phyloP scores from a whole-genome alignment of 2,113 vertebrate species.

The Leptobrachium leishanense region DNA sequence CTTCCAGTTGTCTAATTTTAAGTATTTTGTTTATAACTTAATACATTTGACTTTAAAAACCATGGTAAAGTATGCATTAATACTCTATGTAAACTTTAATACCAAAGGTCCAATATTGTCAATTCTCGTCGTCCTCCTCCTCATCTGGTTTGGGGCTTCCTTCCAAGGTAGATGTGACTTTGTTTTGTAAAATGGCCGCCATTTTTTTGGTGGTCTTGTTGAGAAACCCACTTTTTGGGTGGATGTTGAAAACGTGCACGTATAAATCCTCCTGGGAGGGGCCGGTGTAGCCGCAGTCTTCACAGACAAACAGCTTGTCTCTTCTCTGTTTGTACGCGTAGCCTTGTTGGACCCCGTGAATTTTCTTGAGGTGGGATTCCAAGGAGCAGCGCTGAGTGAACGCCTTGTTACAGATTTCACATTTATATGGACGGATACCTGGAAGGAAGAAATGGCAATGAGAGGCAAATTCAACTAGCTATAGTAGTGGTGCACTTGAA shows the following conservation, averaged over 20 bases:
- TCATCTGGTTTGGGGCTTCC: constrained; percentile 51
- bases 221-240: constrained; percentile 70
- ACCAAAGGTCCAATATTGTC: constrained; percentile 28
- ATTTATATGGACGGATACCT: constrained; percentile 85
- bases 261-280: constrained; percentile 77
- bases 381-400: constrained; percentile 84
- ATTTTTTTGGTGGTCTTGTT: constrained; percentile 81
- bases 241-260: constrained; percentile 67
- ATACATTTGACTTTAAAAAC: background rate
- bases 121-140: constrained; percentile 52
- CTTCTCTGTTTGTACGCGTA: constrained; percentile 81
- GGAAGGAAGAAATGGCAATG: background rate
- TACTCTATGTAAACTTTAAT: constrained; percentile 34
- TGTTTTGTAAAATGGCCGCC: constrained; percentile 69
- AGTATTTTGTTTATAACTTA: too few relatives aligned
- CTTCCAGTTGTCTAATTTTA: too few relatives aligned
- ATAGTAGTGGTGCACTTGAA: too few relatives aligned
- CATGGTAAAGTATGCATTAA: constrained; percentile 24
- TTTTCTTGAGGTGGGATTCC: constrained; percentile 82
- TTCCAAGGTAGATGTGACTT: constrained; percentile 63
- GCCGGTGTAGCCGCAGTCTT: constrained; percentile 81
- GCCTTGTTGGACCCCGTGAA: constrained; percentile 77
- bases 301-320: constrained; percentile 80
- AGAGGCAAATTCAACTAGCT: too few relatives aligned
- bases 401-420: constrained; percentile 79